Evolutionary conservation across 2,888 invertebrate species (phyloP), one percentile per base, ranked within the genome.

Genomic region (Autographa gamma): DNA sequence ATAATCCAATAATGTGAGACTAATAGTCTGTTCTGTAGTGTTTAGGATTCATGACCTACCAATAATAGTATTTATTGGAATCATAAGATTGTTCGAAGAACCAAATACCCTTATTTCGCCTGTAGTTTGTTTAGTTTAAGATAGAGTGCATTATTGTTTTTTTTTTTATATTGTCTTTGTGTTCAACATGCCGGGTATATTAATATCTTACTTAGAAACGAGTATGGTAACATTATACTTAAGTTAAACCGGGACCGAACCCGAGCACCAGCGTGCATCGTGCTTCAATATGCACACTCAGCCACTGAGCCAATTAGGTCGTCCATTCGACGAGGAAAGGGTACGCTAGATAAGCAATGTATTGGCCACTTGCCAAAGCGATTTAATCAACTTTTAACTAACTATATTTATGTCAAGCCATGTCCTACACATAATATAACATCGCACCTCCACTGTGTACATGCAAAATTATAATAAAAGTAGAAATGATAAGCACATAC

Each of bases 1-100:
- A 68, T 74, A 78, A 78, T 68, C 63, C 66, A 78, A 72, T 81
- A 81, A 74, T 64, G 72, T 66, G 61, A 52, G 48, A 69, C 72
- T 72, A 79, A 76, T 69, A 66, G 66, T 63, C 76, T 60, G 58
- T 61, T 60, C 75, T 60, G 67, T 63, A 63, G 60, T 56, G 66
- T 68, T 66, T 54, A 74, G 66, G 58, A 61, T 60, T n/a, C 43
- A 65, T 65, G 32, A 48, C 3, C 3, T 25, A 13, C 4, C 54
- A 25, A 14, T 25, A 19, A 48, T 48, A n/a, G 48, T 0, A 25
- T 25, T 25, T 25, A 25, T 25, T 25, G 25, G 25, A n/a, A 25
- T 25, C 2, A 25, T 25, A 25, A 25, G 25, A 25, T 25, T 25
- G 25, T 25, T 25, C 3, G 25, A 25, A 25, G 25, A 25, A 25